Percentiles rank a stretch among this genome's conserved stretches.
Evolutionary conservation across 2,113 vertebrate species (phyloP).

Genomic region (Indicator maculatus): DNA sequence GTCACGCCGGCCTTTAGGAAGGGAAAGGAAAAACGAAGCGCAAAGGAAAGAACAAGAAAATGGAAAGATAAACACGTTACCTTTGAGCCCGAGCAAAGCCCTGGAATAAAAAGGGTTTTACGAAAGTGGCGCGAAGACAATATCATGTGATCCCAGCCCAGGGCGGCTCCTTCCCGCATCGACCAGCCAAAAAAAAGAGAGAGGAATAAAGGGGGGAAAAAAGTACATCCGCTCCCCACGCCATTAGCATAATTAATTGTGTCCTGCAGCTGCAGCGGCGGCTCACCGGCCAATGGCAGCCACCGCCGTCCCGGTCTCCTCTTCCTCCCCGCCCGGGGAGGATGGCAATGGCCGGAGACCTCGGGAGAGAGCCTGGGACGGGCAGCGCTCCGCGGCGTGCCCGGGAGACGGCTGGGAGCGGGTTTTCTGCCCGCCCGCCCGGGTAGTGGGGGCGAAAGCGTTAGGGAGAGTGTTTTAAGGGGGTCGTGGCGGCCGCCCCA

Average conservation of each 20-base stretch:
- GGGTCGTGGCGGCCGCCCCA: neutral
- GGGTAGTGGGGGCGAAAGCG: too few species aligned
- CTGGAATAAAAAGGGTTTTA: conserved; percentile 69
- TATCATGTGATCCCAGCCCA: conserved; percentile 82
- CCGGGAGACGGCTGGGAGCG: neutral
- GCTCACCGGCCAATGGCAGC: conserved; percentile 60
- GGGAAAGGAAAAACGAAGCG: neutral
- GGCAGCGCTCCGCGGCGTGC: neutral
- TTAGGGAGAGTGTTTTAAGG: neutral
- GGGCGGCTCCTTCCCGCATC: conserved; percentile 77
- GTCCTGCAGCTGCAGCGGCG: conserved; percentile 74
- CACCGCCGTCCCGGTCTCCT: neutral
- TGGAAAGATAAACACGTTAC: conserved; percentile 71
- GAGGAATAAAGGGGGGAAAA: conserved; percentile 27
- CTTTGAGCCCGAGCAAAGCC: conserved; percentile 73
- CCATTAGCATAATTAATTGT: conserved; percentile 83
- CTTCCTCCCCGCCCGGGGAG: neutral
- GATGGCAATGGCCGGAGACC: neutral
- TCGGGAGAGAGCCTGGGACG: neutral
- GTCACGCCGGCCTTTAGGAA: neutral
- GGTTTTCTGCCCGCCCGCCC: neutral
- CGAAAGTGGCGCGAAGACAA: conserved; percentile 92
- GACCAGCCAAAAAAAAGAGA: conserved; percentile 59
- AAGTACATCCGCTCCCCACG: conserved; percentile 77
- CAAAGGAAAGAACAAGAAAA: neutral